Conservation (phyloP, 2,888 invertebrate species). For the Xestobium rufovillosum region DNA sequence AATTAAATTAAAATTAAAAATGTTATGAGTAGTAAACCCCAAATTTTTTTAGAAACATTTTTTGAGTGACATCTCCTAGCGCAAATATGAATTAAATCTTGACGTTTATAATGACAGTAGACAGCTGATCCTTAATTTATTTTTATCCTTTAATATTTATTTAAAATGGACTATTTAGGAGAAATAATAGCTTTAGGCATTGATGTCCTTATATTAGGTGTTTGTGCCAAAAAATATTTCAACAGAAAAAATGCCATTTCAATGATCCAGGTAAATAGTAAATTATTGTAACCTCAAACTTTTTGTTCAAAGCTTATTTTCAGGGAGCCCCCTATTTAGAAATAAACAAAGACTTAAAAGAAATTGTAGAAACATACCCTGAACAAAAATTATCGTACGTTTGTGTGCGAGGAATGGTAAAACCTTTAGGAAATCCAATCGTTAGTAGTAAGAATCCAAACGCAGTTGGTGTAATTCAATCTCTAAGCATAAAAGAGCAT, state of each 20-base stretch:
- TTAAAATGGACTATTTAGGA: constrained; percentile 69
- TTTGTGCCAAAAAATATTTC: constrained; percentile 67
- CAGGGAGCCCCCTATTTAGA: constrained; percentile 65
- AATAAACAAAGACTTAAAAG: constrained; percentile 56
- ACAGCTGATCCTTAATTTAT: too few species aligned
- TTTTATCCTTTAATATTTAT: too few species aligned
- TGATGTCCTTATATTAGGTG: constrained; percentile 64
- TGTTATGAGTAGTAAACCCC: too few species aligned
- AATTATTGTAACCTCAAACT: constrained; percentile 7
- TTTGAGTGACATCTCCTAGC: too few species aligned
- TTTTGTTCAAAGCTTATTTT: constrained; percentile 23
- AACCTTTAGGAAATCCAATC: constrained; percentile 68
- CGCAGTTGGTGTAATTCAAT: constrained; percentile 71
- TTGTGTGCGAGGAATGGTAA: constrained; percentile 66
- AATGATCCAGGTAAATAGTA: constrained; percentile 57
- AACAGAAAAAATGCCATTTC: constrained; percentile 65
- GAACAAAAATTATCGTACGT: constrained; percentile 65
- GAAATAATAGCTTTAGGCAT: constrained; percentile 68
- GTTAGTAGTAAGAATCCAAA: constrained; percentile 64
- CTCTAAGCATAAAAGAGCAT: constrained; percentile 74
- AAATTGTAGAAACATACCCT: constrained; percentile 54
- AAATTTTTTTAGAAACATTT: too few species aligned
- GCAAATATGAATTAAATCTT: too few species aligned
- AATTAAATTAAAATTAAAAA: too few species aligned
- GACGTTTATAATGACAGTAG: too few species aligned